These are phyloP conservation scores for Sorex araneus DNA, from an alignment of 2,113 vertebrate species.

Conservation along the genomic window DNA sequence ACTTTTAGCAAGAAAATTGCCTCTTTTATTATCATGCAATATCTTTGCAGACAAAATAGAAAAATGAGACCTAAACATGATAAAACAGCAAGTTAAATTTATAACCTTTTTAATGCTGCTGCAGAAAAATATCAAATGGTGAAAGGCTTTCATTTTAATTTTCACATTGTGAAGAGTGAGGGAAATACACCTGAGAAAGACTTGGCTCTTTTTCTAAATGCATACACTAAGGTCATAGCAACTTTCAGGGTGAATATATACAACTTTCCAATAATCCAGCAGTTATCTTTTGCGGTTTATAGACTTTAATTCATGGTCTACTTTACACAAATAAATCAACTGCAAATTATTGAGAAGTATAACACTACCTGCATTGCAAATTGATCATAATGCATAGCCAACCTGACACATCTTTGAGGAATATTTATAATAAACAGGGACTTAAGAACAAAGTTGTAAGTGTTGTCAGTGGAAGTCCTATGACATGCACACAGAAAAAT, in stretches of 20 bases:
- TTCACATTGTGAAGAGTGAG: not conserved
- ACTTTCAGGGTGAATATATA: not conserved
- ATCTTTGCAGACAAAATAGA: not conserved
- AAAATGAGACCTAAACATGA: not conserved
- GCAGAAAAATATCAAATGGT: not conserved
- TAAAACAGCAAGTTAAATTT: not conserved
- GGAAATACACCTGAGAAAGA: not conserved
- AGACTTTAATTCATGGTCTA: not conserved
- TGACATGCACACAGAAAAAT: not conserved
- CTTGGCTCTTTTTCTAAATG: not conserved
- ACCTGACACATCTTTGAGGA: not conserved
- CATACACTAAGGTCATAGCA: accelerated
- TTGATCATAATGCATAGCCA: not conserved
- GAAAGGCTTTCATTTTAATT: not conserved
- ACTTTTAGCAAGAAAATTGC: not conserved
- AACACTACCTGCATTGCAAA: not conserved
- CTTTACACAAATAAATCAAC: not conserved
- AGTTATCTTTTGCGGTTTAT: not conserved
- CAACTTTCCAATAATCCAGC: not conserved
- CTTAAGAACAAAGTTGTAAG: not conserved
- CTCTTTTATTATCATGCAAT: not conserved
- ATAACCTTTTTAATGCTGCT: not conserved
- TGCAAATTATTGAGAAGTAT: not conserved
- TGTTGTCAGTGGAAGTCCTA: not conserved
- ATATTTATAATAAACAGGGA: not conserved